Conservation (phyloP, 30 jellyfish, hydroid and myxozoan genomes). For the Pelagia noctiluca region DNA sequence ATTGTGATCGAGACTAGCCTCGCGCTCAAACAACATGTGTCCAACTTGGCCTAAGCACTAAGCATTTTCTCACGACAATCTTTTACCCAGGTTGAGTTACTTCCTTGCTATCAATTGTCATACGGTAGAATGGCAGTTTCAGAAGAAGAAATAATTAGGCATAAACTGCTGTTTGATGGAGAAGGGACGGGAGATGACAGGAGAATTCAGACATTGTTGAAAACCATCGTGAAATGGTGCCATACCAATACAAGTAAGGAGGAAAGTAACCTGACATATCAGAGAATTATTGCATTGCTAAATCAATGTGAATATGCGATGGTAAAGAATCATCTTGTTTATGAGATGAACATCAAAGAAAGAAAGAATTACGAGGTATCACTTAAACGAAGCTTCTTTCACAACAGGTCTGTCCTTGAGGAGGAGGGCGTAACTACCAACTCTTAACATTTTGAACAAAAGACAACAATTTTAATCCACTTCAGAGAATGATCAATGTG, state of each 20-base stretch:
- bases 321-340: slow-evolving; percentile 86
- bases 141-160: slow-evolving; percentile 90
- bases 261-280: slow-evolving; percentile 85
- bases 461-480: too few species aligned
- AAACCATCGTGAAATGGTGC: slow-evolving; percentile 95
- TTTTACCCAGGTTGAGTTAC: too few species aligned
- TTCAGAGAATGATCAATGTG: too few species aligned
- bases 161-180: slow-evolving; percentile 90
- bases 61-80: too few species aligned
- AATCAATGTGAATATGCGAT: slow-evolving; percentile 91
- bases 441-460: too few species aligned
- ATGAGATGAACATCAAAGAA: slow-evolving; percentile 84
- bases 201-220: slow-evolving; percentile 83
- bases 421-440: too few species aligned
- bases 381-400: not conserved
- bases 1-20: too few species aligned
- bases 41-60: too few species aligned
- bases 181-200: slow-evolving; percentile 99
- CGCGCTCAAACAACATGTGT: too few species aligned
- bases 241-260: slow-evolving; percentile 69
- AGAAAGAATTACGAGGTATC: slow-evolving; percentile 83
- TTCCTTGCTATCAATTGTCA: too few species aligned
- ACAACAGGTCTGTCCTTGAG: too few species aligned
- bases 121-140: slow-evolving; percentile 65
- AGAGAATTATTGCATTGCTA: slow-evolving; percentile 73